Evolutionary conservation across 2,113 vertebrate genomes (phyloP).

Genomic region (Ptilorrhoa leucosticta): DNA sequence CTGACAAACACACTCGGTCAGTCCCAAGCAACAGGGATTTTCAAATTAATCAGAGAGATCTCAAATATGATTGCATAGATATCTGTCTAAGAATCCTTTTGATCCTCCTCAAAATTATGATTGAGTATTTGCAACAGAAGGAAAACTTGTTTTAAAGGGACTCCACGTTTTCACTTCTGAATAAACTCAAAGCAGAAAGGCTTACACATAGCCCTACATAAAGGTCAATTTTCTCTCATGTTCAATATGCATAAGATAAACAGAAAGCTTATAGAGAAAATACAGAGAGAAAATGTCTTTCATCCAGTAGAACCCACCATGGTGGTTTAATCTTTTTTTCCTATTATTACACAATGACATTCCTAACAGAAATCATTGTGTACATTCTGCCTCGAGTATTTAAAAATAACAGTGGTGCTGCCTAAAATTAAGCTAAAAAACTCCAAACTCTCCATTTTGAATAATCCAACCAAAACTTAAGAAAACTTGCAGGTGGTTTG

Average conservation of each 20-base stretch:
- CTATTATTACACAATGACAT: neutral
- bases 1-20: neutral
- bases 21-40: neutral
- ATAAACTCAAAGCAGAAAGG: neutral
- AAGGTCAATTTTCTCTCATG: neutral
- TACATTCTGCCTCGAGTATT: neutral
- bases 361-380: neutral
- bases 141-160: neutral
- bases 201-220: neutral
- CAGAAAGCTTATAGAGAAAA: neutral
- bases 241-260: neutral
- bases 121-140: neutral
- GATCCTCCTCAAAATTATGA: neutral
- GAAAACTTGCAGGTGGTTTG: neutral
- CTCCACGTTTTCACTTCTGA: neutral
- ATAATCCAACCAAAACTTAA: neutral
- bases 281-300: rapidly evolving
- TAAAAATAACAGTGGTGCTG: neutral
- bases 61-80: neutral
- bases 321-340: neutral
- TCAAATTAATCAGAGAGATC: neutral
- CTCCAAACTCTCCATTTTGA: neutral
- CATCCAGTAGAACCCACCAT: rapidly evolving
- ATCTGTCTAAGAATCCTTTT: neutral
- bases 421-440: neutral